A percentile compares a stretch with the other conserved stretches of the same genome.
These are phyloP conservation scores for Parus major DNA, from an alignment of 2,113 vertebrate genomes.

Conservation along the genomic window DNA sequence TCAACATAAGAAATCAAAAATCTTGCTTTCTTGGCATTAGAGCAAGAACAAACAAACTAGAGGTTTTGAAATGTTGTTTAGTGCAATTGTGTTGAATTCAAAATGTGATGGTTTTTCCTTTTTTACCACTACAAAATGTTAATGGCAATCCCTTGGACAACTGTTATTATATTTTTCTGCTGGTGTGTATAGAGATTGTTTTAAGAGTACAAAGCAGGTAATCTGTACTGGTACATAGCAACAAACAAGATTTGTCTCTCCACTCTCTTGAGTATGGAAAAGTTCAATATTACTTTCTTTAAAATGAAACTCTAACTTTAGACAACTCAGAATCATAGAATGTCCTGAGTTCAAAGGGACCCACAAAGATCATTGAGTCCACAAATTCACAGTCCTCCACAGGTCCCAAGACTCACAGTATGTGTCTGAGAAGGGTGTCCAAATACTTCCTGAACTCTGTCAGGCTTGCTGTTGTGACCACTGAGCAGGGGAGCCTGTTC, in stretches of 20 bases:
- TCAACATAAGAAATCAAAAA: not conserved
- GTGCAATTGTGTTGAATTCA: not conserved
- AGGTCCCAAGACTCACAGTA: not conserved
- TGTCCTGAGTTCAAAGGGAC: not conserved
- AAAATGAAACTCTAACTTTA: not conserved
- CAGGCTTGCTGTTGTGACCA: not conserved
- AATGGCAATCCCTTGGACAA: not conserved
- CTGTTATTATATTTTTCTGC: not conserved
- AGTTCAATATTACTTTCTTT: not conserved
- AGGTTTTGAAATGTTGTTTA: not conserved
- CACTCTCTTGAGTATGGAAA: not conserved
- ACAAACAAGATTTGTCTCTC: not conserved
- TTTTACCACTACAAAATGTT: not conserved
- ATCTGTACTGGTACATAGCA: fast-evolving
- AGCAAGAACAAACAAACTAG: not conserved
- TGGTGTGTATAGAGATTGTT: not conserved
- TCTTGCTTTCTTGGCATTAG: not conserved
- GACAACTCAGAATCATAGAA: not conserved
- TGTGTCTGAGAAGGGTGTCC: not conserved
- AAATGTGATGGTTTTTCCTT: not conserved
- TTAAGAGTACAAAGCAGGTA: not conserved
- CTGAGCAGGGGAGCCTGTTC: not conserved
- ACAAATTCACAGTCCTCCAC: fast-evolving
- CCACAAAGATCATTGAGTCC: not conserved
- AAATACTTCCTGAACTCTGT: not conserved